Conservation (phyloP, 1,140 invertebrate species). For the Bombus confusus region DNA sequence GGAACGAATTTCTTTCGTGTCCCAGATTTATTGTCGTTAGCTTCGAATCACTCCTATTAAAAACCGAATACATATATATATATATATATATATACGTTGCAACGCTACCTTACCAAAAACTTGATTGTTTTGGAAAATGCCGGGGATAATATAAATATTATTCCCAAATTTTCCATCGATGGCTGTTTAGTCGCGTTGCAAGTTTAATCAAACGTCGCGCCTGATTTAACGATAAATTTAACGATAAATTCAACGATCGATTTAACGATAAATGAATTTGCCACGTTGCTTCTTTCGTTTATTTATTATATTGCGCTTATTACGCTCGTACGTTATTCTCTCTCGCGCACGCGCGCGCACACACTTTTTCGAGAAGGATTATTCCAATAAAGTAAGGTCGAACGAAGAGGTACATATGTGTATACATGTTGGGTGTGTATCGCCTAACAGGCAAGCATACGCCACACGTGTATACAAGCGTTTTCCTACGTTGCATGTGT, state of each 20-base stretch:
- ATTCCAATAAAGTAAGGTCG: background rate
- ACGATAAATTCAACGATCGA: no score
- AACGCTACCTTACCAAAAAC: background rate
- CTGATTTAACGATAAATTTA: background rate
- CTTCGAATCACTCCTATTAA: background rate
- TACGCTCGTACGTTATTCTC: background rate
- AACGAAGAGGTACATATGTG: background rate
- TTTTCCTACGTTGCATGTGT: slow-evolving; percentile 37
- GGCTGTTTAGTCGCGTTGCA: background rate
- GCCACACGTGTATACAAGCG: slow-evolving; percentile 7
- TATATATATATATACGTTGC: background rate
- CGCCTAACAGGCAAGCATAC: background rate
- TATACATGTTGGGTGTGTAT: background rate
- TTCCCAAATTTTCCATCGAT: no score
- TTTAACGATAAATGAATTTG: background rate
- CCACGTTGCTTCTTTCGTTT: background rate
- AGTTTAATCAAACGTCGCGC: background rate
- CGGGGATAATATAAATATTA: background rate
- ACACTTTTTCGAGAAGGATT: background rate
- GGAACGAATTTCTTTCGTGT: slow-evolving; percentile 33
- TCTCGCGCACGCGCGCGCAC: background rate
- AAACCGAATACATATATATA: background rate
- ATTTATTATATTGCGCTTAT: no score
- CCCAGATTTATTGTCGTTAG: slow-evolving; percentile 52
- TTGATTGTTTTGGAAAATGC: slow-evolving; percentile 61